A percentile compares a stretch with the other conserved stretches of the same genome.
phyloP scores from a whole-genome alignment of 35 echinoderm and acorn worm species.

The Ptychodera flava region DNA sequence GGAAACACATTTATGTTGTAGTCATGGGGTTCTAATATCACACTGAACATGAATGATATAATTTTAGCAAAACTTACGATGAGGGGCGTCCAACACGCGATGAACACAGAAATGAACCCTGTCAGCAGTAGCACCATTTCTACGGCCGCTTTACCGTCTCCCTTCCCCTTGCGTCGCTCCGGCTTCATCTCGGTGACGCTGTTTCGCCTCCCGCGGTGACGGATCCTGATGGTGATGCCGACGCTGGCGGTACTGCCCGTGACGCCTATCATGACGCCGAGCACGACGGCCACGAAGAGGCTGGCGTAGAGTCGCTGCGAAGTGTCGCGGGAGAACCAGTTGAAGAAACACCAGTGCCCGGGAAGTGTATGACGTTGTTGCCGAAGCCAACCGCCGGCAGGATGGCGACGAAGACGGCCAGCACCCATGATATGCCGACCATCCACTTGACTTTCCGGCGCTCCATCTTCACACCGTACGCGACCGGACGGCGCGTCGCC shows the following conservation, averaged over 20 bases:
- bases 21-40: too few species aligned
- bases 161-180: not conserved
- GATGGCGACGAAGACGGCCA: constrained; percentile 67
- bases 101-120: not conserved
- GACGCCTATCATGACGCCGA: constrained; percentile 19
- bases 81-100: not conserved
- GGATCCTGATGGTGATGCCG: not conserved
- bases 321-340: constrained; percentile 77
- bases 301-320: constrained; percentile 74
- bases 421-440: constrained; percentile 74
- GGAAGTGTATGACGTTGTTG: constrained; percentile 55
- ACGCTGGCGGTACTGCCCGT: not conserved
- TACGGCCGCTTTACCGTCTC: too few species aligned
- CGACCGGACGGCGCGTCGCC: constrained; percentile 51
- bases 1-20: too few species aligned
- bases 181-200: not conserved
- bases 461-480: constrained; percentile 74
- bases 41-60: too few species aligned
- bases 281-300: constrained; percentile 59
- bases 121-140: not conserved
- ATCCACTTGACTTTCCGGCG: constrained; percentile 77
- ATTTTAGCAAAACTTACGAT: not conserved
- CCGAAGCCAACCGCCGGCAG: constrained; percentile 87
- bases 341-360: constrained; percentile 94
- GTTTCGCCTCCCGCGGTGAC: not conserved